phyloP scores from a whole-genome alignment of 1,140 invertebrate species.

The Philopotamus ludificatus region DNA sequence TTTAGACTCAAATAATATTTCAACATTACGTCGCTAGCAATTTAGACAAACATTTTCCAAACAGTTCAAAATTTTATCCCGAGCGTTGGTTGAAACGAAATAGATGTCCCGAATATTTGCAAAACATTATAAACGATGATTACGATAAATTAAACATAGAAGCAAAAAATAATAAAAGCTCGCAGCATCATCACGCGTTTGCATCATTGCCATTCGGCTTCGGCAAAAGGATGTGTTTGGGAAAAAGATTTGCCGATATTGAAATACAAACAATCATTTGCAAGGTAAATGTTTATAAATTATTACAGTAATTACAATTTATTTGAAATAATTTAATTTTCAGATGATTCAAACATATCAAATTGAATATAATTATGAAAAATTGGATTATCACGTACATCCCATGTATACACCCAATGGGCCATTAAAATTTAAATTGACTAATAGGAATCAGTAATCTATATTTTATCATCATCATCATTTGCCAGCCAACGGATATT shows the following conservation, averaged over 20 bases:
- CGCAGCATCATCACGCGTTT: slow-evolving; percentile 57
- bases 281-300: slow-evolving; percentile 54
- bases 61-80: slow-evolving; percentile 67
- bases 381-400: slow-evolving; percentile 67
- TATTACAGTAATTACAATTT: background rate
- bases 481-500: too few species aligned
- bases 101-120: slow-evolving; percentile 24
- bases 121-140: background rate
- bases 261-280: slow-evolving; percentile 69
- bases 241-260: slow-evolving; percentile 70
- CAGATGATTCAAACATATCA: slow-evolving; percentile 68
- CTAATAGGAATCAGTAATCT: slow-evolving; percentile 47
- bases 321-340: slow-evolving; percentile 38
- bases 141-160: background rate
- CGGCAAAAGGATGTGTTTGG: slow-evolving; percentile 73
- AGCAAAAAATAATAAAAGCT: background rate
- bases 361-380: slow-evolving; percentile 64
- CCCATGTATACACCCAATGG: slow-evolving; percentile 76
- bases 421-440: slow-evolving; percentile 61
- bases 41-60: slow-evolving; percentile 67
- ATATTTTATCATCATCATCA: too few species aligned
- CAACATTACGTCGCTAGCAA: slow-evolving; percentile 80
- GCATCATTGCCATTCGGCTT: slow-evolving; percentile 73
- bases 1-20: slow-evolving; percentile 77
- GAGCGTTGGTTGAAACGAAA: slow-evolving; percentile 70